A percentile compares a stretch with the other conserved stretches of the same genome.
These are phyloP conservation scores for Drosophila neotestacea DNA, from an alignment of 2,888 invertebrate genomes.

Conservation along the genomic window DNA sequence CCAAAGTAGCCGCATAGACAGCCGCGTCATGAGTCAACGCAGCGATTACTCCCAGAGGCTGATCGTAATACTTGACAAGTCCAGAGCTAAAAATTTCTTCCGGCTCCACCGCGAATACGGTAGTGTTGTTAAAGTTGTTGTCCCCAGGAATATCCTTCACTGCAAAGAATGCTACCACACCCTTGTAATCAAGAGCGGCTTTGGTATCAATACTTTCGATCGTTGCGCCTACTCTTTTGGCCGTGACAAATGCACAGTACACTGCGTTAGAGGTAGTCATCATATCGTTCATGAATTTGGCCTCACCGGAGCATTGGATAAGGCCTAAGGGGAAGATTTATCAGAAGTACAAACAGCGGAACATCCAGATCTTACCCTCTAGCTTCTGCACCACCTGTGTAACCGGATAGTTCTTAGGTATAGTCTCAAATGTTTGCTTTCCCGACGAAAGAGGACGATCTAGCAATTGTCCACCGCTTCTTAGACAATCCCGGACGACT, in stretches of 20 bases:
- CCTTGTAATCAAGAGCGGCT: conserved; percentile 86
- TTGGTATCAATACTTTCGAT: conserved; percentile 84
- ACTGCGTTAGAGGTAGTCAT: conserved; percentile 88
- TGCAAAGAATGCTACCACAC: conserved; percentile 87
- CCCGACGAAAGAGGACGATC: conserved; percentile 89
- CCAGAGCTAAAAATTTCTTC: conserved; percentile 84
- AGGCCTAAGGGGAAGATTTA: conserved; percentile 35
- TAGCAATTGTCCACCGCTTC: conserved; percentile 85
- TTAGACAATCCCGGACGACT: conserved; percentile 57
- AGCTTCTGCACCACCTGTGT: conserved; percentile 91
- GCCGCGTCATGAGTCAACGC: conserved; percentile 88
- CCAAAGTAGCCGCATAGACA: conserved; percentile 83
- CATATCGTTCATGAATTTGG: conserved; percentile 91
- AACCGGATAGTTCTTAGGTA: conserved; percentile 89
- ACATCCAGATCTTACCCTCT: conserved; percentile 87
- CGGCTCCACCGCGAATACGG: conserved; percentile 50
- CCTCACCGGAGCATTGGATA: conserved; percentile 90
- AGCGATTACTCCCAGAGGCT: conserved; percentile 91
- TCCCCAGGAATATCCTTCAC: conserved; percentile 88
- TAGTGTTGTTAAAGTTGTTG: conserved; percentile 86
- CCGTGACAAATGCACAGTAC: conserved; percentile 87
- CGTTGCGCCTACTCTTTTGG: conserved; percentile 87
- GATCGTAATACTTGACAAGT: conserved; percentile 87
- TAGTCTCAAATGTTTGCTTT: conserved; percentile 89
- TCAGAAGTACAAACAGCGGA: accelerated